Conservation (phyloP, 1,140 invertebrate species). For the Archivesica marissinica region DNA sequence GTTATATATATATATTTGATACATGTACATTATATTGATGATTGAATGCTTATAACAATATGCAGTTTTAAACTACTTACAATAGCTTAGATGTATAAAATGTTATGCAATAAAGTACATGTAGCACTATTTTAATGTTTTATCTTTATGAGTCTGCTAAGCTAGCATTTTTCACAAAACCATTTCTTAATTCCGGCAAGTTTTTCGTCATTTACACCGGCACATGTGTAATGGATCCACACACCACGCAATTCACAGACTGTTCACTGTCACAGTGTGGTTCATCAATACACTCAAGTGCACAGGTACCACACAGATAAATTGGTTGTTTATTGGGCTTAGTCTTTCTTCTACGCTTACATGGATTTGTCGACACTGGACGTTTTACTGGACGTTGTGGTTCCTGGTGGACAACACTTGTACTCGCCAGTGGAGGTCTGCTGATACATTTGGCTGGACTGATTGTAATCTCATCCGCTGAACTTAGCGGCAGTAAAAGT, state of each 20-base stretch:
- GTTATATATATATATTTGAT: too few species aligned
- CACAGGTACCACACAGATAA: slow-evolving; percentile 36
- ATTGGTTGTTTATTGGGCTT: not conserved
- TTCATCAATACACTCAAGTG: not conserved
- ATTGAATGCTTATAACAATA: too few species aligned
- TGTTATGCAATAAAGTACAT: too few species aligned
- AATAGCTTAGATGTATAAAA: too few species aligned
- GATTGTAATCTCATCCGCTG: not conserved
- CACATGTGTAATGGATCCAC: too few species aligned
- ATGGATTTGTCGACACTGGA: not conserved
- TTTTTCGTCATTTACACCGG: too few species aligned
- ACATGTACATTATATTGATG: too few species aligned
- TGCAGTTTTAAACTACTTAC: too few species aligned
- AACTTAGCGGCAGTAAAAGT: not conserved
- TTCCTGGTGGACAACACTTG: not conserved
- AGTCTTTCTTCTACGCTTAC: not conserved
- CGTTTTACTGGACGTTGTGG: not conserved
- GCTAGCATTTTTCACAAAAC: too few species aligned
- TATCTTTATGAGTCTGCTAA: too few species aligned
- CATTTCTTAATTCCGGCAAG: too few species aligned
- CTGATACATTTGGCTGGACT: not conserved
- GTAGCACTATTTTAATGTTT: too few species aligned
- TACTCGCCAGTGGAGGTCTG: not conserved
- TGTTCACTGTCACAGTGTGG: slow-evolving; percentile 12
- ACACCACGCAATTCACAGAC: slow-evolving; percentile 13